Base-by-base conservation (phyloP, 2,888 invertebrate genomes). In the Ennomos fuscantarius region DNA sequence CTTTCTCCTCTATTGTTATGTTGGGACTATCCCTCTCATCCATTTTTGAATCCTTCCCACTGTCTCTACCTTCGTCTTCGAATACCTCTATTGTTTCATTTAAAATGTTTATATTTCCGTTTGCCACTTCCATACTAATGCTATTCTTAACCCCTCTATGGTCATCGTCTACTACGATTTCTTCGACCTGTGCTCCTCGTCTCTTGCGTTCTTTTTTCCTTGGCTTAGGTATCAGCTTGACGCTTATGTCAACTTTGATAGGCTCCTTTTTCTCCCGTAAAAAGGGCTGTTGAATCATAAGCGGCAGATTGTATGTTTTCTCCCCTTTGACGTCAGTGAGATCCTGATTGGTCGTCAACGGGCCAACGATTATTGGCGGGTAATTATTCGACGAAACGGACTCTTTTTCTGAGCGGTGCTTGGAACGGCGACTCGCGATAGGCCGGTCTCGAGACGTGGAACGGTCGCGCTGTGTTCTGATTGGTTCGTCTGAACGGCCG, bases 201-300 rank as follows among this genome's bases (percentile, higher is more conserved):
- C 77, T 84, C 67, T 86, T 90, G 66, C 79, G 89, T 46, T 92
- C 92, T 68, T 83, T 89, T 67, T 89, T 92, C 49, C 84, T 84
- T 45, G 89, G 81, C 59, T 95, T 95, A 66, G 95, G 95, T 83
- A 95, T 93, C 81, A 96, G 90, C 83, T 95, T 95, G 63, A 96
- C 95, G 84, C 95, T 95, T 76, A 96, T 95, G 82, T 96, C 96
- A 87, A 96, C 94, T 93, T 95, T 96, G 71, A 96, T 94, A 51
- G 95, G 95, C 87, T 94, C 94, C 93, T 94, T 94, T 93, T 93
- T 93, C 92, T 92, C 93, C 55, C 88, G 93, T 92, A 93, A 93
- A 92, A 92, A 93, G 91, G 93, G 93, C 85, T 93, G 93, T 92
- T 92, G 91, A 80, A 93, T 93, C 87, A 90, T 92, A 71, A 93